Evolutionary conservation across 2,113 vertebrate genomes (phyloP).

Genomic region (Tapirus terrestris): DNA sequence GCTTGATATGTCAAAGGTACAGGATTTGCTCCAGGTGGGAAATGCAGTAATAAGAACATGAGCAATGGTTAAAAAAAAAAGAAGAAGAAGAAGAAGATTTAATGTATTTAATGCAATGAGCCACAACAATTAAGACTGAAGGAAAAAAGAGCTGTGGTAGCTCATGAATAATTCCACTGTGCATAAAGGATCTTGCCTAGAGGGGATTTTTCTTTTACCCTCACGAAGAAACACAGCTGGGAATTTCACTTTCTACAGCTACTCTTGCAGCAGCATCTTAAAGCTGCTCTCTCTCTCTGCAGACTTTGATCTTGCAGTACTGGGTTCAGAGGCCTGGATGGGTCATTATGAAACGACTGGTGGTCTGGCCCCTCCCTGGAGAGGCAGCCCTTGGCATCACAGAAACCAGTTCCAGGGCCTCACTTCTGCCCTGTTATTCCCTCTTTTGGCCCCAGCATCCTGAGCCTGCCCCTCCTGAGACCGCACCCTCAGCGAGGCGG

Average conservation of each 20-base stretch:
- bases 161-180: not conserved
- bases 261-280: not conserved
- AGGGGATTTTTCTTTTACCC: not conserved
- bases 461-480: not conserved
- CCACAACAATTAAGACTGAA: not conserved
- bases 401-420: not conserved
- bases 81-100: too few species aligned
- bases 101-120: not conserved
- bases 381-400: not conserved
- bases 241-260: not conserved
- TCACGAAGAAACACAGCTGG: not conserved
- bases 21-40: conserved; percentile 41
- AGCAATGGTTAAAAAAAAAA: not conserved
- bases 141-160: not conserved
- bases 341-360: not conserved
- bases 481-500: not conserved
- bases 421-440: not conserved
- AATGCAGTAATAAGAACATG: conserved; percentile 13
- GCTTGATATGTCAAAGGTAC: not conserved
- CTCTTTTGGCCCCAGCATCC: too few species aligned
- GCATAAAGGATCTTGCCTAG: not conserved
- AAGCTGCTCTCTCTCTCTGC: not conserved
- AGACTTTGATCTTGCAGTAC: not conserved
- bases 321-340: not conserved
- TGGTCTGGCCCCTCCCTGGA: not conserved